Base-by-base conservation (phyloP, 2,888 invertebrate genomes). In the Synergus gifuensis region DNA sequence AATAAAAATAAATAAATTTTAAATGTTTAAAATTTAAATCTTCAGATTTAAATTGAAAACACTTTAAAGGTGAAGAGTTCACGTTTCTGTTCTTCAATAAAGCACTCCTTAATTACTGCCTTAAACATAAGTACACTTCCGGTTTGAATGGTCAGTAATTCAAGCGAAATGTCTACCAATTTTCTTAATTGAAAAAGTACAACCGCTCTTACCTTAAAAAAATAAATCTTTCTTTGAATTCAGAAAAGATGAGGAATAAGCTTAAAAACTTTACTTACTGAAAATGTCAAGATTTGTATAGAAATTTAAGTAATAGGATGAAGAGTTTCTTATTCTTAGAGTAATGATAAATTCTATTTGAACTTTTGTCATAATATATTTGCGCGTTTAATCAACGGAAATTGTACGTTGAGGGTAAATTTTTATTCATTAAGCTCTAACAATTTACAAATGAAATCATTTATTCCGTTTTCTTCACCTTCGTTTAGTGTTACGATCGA, bases 121-220 rank as follows among this genome's bases (percentile, higher is more conserved):
- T 63, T 36, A 16, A 36, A 36, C 63, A 14, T 63, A 63, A 63
- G 63, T 36, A 63, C 28, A 63, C 63, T 36, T 63, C 16, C 36
- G 36, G 36, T 36, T 63, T 63, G 16, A 63, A 63, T 28, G 36
- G 36, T 63, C 16, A 63, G 36, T 14, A 63, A 63, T 36, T 63
- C 63, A 63, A 63, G 63, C 63, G 28, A 63, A 63, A 63, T 63
- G 36, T 36, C 36, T 63, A 63, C 63, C 16, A 63, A 63, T 63
- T 28, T 63, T 63, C 28, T 4, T 63, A 63, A 63, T 63, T 63
- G 36, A 63, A 63, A 63, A 63, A 22, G 63, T 28, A 36, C 63
- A 16, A 8, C 14, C 16, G 36, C 36, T 63, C 14, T 63, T 36
- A 28, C 28, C 63, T 16, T 63, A 16, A 7, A 16, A 8, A 36